Base-by-base conservation (phyloP, 1,140 invertebrate genomes). In the Zeugodacus cucurbitae region DNA sequence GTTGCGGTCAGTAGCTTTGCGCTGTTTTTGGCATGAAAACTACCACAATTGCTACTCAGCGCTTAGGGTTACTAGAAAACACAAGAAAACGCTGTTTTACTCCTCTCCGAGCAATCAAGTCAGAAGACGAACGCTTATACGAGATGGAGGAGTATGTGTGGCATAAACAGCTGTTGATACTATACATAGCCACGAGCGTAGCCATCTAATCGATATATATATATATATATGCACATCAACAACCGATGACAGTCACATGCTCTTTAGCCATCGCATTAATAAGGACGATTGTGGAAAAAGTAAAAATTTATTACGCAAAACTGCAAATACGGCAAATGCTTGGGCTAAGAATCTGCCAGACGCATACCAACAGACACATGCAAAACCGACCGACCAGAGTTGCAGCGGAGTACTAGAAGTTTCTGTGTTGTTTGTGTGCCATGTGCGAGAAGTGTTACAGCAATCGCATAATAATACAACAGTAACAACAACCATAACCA, bases 401-500 rank as follows among this genome's bases (percentile, higher is more conserved):
- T 29, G 14, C 34, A 54, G 14, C 48, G 48, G 20, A 54, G 4
- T 14, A 54, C 14, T n/a, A n/a, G n/a, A n/a, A n/a, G n/a, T n/a
- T n/a, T n/a, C n/a, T n/a, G n/a, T n/a, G n/a, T n/a, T 74, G 34
- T 74, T 32, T 41, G 67, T 41, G 41, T 26, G n/a, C 8, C n/a
- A 41, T 41, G 17, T 34, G 22, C 3, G 8, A 74, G 34, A 8
- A 64, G 29, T 41, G 34, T 37, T 74, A 32, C 74, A 22, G 41
- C 22, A 82, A 48, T 82, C 74, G 74, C 74, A 64, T 87, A 87
- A 59, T 87, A 87, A 58, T 59, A 87, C 86, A 87, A 87, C 86
- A 87, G 17, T 64, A 87, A 87, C n/a, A 87, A 32, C 54, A 87
- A 87, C 54, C 59, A 87, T 64, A 87, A 87, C 86, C 86, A 87